A percentile compares a stretch with the other conserved stretches of the same genome.
phyloP scores from a whole-genome alignment of 2,113 vertebrate species.

The Sinocyclocheilus rhinocerous region DNA sequence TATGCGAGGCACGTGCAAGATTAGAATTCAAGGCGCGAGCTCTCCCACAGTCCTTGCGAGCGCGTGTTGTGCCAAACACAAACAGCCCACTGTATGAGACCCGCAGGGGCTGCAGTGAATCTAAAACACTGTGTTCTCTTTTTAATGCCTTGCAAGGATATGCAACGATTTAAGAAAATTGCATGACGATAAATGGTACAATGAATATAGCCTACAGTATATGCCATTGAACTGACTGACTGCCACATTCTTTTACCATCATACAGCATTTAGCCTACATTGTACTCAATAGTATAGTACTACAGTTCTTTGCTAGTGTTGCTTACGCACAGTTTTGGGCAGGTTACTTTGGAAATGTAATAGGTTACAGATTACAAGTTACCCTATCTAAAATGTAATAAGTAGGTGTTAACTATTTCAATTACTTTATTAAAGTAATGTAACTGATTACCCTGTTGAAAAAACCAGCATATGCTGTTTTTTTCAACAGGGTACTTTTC shows the following conservation, averaged over 20 bases:
- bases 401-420: no score
- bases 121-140: not conserved
- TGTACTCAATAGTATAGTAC: not conserved
- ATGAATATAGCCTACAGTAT: not conserved
- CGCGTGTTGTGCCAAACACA: slow-evolving; percentile 24
- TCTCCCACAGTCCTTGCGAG: not conserved
- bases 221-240: not conserved
- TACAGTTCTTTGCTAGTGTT: no score
- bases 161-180: not conserved
- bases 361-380: no score
- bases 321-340: no score
- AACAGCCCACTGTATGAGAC: not conserved
- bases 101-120: not conserved
- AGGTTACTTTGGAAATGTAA: no score
- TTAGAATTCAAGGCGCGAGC: slow-evolving; percentile 37
- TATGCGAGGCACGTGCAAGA: slow-evolving; percentile 32
- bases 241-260: not conserved
- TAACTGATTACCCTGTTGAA: no score
- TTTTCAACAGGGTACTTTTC: no score
- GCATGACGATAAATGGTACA: not conserved
- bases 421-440: no score
- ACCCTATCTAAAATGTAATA: no score
- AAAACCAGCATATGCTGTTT: no score
- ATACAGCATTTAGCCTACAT: not conserved
- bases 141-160: not conserved